Evolutionary conservation across 2,888 invertebrate species (phyloP).

Genomic region (Ditula angustiorana): DNA sequence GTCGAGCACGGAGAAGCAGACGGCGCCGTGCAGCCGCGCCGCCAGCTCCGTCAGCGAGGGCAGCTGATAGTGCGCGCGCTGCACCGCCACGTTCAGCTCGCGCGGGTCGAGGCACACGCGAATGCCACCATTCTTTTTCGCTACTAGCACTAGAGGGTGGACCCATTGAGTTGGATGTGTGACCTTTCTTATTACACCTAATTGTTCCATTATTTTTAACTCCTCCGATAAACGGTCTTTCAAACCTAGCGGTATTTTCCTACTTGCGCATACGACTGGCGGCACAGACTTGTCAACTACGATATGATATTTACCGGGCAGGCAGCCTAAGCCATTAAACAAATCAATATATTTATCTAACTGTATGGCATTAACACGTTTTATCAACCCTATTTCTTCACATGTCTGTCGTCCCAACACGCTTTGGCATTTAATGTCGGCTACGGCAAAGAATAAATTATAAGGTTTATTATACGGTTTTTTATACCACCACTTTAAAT

Average conservation of each 20-base stretch:
- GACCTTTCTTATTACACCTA: conserved; percentile 9
- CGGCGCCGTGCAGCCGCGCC: conserved; percentile 26
- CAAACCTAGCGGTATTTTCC: conserved; percentile 8
- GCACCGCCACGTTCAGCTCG: conserved; percentile 15
- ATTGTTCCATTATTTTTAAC: conserved; percentile 3
- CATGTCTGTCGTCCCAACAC: conserved; percentile 17
- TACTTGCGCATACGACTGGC: conserved; percentile 12
- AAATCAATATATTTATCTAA: conserved; percentile 1
- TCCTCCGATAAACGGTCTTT: conserved; percentile 2
- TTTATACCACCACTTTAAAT: conserved; percentile 3
- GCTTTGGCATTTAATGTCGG: conserved; percentile 10
- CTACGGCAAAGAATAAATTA: neutral
- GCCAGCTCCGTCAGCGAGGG: conserved; percentile 18
- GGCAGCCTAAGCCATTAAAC: conserved; percentile 9
- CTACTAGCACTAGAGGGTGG: neutral
- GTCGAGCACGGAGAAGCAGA: conserved; percentile 33
- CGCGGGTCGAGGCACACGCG: conserved; percentile 15
- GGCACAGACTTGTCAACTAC: conserved; percentile 5
- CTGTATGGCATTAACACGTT: neutral
- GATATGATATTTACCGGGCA: conserved; percentile 19
- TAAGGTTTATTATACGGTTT: conserved; percentile 4
- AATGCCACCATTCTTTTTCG: conserved; percentile 6
- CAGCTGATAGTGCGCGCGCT: conserved; percentile 24
- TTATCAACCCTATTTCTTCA: conserved; percentile 6
- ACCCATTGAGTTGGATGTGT: conserved; percentile 23